phyloP scores from a whole-genome alignment of 1,140 invertebrate genomes.

The Drosophila pruinosa region DNA sequence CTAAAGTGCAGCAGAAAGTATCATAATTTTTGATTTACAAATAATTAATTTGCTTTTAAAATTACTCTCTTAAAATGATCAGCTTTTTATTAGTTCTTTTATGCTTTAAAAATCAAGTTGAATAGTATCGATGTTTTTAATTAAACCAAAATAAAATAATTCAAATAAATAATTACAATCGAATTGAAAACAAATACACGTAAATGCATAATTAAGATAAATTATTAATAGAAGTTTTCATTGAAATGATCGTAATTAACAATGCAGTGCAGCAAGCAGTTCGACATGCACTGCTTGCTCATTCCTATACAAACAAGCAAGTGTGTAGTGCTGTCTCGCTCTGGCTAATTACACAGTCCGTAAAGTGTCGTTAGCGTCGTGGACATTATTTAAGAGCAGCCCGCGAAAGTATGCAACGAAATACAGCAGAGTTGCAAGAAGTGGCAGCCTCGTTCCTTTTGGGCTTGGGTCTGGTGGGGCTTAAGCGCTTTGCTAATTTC shows the following conservation, averaged over 20 bases:
- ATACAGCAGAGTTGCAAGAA: constrained; percentile 1
- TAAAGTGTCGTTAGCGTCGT: background rate
- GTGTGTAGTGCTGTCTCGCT: background rate
- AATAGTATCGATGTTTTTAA: no score
- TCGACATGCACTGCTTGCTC: background rate
- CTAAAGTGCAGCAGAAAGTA: no score
- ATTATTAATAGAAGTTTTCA: background rate
- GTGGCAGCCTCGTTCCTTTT: background rate
- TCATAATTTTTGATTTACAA: no score
- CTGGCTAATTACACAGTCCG: background rate
- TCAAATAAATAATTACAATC: no score
- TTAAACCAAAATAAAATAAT: no score
- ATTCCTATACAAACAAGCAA: background rate
- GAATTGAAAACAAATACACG: no score
- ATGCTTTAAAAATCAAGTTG: no score
- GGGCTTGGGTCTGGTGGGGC: background rate
- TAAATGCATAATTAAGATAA: background rate
- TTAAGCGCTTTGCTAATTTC: constrained; percentile 62
- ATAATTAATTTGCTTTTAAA: no score
- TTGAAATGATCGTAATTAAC: no score
- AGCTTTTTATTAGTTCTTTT: no score
- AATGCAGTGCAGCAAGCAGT: background rate
- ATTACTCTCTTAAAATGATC: no score
- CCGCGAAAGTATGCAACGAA: constrained; percentile 29
- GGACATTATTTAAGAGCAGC: constrained; percentile 8